These are phyloP conservation scores for Limnephilus auricula DNA, from an alignment of 2,888 invertebrate genomes.

Conservation along the genomic window DNA sequence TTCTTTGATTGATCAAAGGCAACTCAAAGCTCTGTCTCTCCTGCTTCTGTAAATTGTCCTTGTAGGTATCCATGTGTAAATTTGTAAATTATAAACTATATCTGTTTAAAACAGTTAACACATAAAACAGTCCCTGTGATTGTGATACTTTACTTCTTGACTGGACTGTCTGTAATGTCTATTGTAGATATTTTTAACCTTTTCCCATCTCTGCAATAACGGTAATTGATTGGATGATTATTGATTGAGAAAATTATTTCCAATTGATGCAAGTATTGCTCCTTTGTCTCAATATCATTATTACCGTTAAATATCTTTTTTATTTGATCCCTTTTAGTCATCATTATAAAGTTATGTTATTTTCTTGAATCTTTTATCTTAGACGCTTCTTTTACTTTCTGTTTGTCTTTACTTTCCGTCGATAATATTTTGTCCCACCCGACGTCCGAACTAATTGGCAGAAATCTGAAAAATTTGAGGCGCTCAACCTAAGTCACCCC, in stretches of 20 bases:
- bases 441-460: conserved; percentile 63
- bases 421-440: conserved; percentile 26
- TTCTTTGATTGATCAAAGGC: neutral
- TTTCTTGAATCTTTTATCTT: neutral
- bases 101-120: neutral
- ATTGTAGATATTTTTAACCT: neutral
- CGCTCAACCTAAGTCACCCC: conserved; percentile 66
- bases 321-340: neutral
- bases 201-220: neutral
- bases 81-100: neutral
- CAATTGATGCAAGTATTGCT: neutral
- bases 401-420: neutral
- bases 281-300: neutral
- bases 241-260: neutral
- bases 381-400: neutral
- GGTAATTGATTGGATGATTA: neutral
- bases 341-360: neutral
- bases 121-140: neutral
- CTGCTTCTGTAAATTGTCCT: neutral
- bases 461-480: conserved; percentile 63
- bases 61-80: neutral
- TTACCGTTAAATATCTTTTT: neutral
- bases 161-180: neutral
- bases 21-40: neutral
- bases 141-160: neutral